Percentiles rank a stretch among this genome's conserved stretches.
phyloP scores from a whole-genome alignment of 2,113 vertebrate species.

The Dinomys branickii region DNA sequence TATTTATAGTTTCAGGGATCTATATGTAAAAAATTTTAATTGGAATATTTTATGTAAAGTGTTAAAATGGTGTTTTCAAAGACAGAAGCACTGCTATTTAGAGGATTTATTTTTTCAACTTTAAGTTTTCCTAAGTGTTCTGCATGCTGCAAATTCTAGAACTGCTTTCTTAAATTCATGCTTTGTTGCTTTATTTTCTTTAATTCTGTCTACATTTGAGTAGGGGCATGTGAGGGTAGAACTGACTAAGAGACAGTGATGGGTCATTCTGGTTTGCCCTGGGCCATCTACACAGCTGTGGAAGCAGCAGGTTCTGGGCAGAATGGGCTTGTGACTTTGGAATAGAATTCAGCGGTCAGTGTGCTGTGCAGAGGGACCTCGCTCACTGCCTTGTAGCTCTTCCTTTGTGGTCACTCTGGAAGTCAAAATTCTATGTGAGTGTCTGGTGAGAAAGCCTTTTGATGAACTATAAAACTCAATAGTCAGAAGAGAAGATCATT shows the following conservation, averaged over 20 bases:
- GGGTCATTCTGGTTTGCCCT: slow-evolving; percentile 35
- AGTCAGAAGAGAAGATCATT: slow-evolving; percentile 69
- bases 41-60: slow-evolving; percentile 19
- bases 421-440: slow-evolving; percentile 69
- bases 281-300: slow-evolving; percentile 71
- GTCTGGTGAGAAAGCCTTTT: slow-evolving; percentile 56
- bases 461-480: slow-evolving; percentile 72
- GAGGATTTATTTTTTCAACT: not conserved
- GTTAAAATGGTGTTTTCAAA: slow-evolving; percentile 1
- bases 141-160: slow-evolving; percentile 3
- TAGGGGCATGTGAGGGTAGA: not conserved
- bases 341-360: slow-evolving; percentile 36
- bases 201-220: not conserved
- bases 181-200: not conserved
- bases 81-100: slow-evolving; percentile 24
- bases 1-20: not conserved
- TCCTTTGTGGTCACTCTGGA: slow-evolving; percentile 70
- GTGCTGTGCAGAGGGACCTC: not conserved
- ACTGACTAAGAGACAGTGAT: not conserved
- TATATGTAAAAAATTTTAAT: slow-evolving; percentile 20
- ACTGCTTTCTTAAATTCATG: not conserved
- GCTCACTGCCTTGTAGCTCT: slow-evolving; percentile 36
- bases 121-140: not conserved
- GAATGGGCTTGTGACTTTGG: slow-evolving; percentile 38
- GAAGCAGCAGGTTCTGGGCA: slow-evolving; percentile 56